A percentile compares a stretch with the other conserved stretches of the same genome.
Evolutionary conservation across 1,140 invertebrate species (phyloP).

Genomic region (Chymomyza costata): DNA sequence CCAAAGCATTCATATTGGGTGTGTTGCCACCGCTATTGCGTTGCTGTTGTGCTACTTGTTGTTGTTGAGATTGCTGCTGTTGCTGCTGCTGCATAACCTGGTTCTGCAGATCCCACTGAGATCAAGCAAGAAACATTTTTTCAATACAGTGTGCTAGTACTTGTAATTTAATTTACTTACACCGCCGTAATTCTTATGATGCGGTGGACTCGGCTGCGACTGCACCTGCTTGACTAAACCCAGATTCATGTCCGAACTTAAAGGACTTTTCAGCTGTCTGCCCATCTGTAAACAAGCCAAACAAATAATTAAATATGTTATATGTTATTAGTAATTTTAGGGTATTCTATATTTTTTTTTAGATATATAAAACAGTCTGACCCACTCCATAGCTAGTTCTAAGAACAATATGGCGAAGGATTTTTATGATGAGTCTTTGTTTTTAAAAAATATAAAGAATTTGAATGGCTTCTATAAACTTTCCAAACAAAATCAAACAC

Average conservation of each 20-base stretch:
- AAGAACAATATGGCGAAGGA: too few species aligned
- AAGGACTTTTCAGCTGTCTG: constrained; percentile 78
- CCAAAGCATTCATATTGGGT: constrained; percentile 65
- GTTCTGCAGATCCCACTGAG: constrained; percentile 74
- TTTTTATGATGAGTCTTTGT: too few species aligned
- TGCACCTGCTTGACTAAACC: constrained; percentile 74
- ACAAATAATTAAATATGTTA: too few species aligned
- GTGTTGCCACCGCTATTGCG: constrained; percentile 39
- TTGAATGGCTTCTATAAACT: too few species aligned
- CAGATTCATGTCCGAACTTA: constrained; percentile 76
- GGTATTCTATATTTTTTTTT: too few species aligned
- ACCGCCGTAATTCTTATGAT: constrained; percentile 78
- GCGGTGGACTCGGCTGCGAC: constrained; percentile 78
- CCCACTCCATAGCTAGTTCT: too few species aligned
- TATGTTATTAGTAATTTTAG: too few species aligned
- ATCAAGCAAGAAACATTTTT: constrained; percentile 3
- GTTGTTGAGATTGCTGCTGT: constrained; percentile 70
- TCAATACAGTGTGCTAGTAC: not conserved
- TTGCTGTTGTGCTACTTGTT: constrained; percentile 57
- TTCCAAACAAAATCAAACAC: too few species aligned
- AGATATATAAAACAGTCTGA: too few species aligned
- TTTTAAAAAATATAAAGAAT: too few species aligned
- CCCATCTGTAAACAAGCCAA: constrained; percentile 57
- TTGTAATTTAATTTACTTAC: constrained; percentile 60
- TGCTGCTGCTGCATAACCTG: constrained; percentile 76